Base-by-base conservation (phyloP, 2,797 vertebrate species). In the Notamacropus eugenii region DNA sequence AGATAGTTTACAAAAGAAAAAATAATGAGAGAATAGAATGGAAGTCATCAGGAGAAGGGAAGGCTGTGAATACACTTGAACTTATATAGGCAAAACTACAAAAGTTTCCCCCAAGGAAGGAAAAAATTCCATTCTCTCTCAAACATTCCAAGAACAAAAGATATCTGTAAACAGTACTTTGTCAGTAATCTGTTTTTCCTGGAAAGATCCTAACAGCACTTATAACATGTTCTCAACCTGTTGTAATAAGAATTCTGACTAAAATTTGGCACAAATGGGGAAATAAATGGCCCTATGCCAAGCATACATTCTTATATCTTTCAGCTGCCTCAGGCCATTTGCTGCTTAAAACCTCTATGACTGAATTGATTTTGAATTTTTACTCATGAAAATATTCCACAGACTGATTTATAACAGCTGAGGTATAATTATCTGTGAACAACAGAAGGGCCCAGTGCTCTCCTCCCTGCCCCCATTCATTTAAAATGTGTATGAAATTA, bases 191-290 rank as follows among this genome's bases (percentile, higher is more conserved):
- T n/a, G 52, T 58, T 92, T 93, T 91, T 46, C 29, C n/a, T 92
- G 46, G 59, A 59, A 96, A 92, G 91, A 90, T 31, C 56, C 58
- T 55, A 74, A 62, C 50, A 67, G 13, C 57, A 9, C 40, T 91
- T 34, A 34, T 52, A 67, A 16, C 19, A 10, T 12, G 29, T 67
- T 55, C n/a, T 93, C 91, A 50, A 9, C 92, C 92, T 57, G 59
- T 55, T 90, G 55, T 92, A 93, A 58, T 92, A 55, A 67, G 67
- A 95, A 22, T 16, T 58, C 13, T n/a, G 74, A 92, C 92, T 54
- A 87, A 92, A 96, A 95, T 93, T 59, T 87, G 94, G 90, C 95
- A 94, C 74, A 91, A 93, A 90, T 19, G 54, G 29, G 55, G n/a
- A 93, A 90, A 90, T 40, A 93, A 90, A 90, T 50, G 94, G 94